Evolutionary conservation across 2,113 vertebrate genomes (phyloP).

Genomic region (Casuarius casuarius): DNA sequence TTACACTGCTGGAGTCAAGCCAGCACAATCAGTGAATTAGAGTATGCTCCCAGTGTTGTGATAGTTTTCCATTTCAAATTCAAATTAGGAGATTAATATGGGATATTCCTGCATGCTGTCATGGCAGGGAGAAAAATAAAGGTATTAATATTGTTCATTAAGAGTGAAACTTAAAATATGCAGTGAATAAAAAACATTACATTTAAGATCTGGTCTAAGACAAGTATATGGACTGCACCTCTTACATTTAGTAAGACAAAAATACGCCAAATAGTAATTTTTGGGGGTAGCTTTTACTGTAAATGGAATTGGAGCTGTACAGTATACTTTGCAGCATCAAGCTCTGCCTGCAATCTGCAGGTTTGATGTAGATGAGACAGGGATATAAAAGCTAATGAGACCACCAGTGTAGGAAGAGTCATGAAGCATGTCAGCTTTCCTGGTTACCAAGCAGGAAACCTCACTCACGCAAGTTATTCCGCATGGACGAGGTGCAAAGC

Average conservation of each 20-base stretch:
- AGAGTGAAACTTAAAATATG: not conserved
- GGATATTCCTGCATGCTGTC: not conserved
- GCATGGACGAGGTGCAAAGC: not conserved
- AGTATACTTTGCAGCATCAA: not conserved
- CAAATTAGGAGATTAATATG: not conserved
- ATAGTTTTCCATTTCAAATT: constrained; percentile 3
- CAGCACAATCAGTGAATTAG: constrained; percentile 26
- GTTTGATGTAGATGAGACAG: not conserved
- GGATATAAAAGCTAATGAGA: not conserved
- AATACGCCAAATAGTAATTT: rapidly evolving
- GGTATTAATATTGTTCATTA: not conserved
- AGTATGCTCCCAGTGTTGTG: not conserved
- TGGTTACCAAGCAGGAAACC: not conserved
- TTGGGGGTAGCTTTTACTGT: not conserved
- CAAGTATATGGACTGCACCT: not conserved
- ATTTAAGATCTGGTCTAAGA: not conserved
- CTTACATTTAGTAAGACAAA: not conserved
- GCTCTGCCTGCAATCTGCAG: not conserved
- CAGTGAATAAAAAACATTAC: not conserved
- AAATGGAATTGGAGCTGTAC: not conserved
- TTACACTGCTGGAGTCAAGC: not conserved
- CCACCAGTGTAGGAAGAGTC: not conserved
- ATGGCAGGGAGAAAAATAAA: not conserved
- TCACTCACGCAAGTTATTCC: not conserved
- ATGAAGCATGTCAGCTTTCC: not conserved